phyloP scores from a whole-genome alignment of 2,113 vertebrate genomes.

The Theristicus caerulescens region DNA sequence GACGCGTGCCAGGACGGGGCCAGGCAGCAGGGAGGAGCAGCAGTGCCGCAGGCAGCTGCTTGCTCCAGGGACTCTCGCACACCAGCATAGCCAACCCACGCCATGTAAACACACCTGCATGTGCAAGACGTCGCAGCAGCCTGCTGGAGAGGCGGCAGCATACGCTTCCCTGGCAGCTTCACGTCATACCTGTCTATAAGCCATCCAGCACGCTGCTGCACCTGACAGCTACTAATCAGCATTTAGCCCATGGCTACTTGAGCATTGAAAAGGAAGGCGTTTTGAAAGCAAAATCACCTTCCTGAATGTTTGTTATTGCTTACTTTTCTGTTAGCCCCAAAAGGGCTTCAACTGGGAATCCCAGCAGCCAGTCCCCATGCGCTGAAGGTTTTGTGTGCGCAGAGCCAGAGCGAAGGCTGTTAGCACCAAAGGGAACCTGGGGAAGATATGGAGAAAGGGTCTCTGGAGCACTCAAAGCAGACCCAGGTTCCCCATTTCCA shows the following conservation, averaged over 20 bases:
- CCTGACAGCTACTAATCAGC: neutral
- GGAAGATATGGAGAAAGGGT: neutral
- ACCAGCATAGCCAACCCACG: neutral
- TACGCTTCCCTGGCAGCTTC: neutral
- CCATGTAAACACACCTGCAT: neutral
- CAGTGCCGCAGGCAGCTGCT: rapidly evolving
- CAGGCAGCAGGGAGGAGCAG: neutral
- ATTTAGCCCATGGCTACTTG: neutral
- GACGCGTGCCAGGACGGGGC: rapidly evolving
- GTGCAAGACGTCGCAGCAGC: neutral
- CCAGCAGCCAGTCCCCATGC: neutral
- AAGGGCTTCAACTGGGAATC: neutral
- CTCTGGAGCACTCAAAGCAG: neutral
- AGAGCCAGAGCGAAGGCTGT: neutral
- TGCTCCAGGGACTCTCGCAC: neutral
- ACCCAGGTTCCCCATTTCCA: neutral
- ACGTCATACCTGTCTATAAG: neutral
- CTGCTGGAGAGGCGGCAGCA: neutral
- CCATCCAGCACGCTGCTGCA: neutral
- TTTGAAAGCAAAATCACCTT: neutral
- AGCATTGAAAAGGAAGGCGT: neutral
- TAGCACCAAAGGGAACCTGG: neutral
- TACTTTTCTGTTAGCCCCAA: neutral
- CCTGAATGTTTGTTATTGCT: neutral
- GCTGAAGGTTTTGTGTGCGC: neutral